Conservation (phyloP, 2,888 invertebrate species). For the Epirrhoe alternata region DNA sequence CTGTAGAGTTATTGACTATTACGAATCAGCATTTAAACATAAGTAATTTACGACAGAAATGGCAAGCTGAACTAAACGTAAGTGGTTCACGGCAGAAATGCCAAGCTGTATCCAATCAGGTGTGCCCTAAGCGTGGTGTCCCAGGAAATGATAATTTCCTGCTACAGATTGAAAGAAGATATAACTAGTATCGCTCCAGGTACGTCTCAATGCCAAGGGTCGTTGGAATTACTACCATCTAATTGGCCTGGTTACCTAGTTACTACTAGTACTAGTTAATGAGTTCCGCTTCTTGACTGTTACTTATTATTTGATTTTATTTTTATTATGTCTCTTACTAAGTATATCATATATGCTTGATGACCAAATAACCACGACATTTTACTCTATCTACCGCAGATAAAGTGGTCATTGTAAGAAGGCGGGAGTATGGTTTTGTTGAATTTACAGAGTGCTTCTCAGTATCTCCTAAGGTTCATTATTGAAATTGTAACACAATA, state of each 20-base stretch:
- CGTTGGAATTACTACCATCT: conserved; percentile 32
- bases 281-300: not conserved
- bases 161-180: conserved; percentile 36
- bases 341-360: too few species aligned
- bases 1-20: not conserved
- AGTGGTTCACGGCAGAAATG: not conserved
- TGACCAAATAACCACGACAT: too few species aligned
- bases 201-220: conserved; percentile 41
- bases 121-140: not conserved
- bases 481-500: too few species aligned
- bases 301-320: too few species aligned
- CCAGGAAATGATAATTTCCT: conserved; percentile 31
- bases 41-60: not conserved
- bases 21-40: not conserved
- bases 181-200: conserved; percentile 39
- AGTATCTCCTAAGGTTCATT: too few species aligned
- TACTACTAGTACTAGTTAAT: conserved; percentile 1
- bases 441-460: too few species aligned
- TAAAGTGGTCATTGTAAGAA: too few species aligned
- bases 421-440: too few species aligned
- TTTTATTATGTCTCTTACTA: not conserved
- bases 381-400: too few species aligned
- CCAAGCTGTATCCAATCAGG: conserved; percentile 9
- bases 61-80: not conserved
- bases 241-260: conserved; percentile 31